Percentiles rank a stretch among this genome's conserved stretches.
Evolutionary conservation across 2,113 vertebrate species (phyloP).

Genomic region (Python bivittatus): DNA sequence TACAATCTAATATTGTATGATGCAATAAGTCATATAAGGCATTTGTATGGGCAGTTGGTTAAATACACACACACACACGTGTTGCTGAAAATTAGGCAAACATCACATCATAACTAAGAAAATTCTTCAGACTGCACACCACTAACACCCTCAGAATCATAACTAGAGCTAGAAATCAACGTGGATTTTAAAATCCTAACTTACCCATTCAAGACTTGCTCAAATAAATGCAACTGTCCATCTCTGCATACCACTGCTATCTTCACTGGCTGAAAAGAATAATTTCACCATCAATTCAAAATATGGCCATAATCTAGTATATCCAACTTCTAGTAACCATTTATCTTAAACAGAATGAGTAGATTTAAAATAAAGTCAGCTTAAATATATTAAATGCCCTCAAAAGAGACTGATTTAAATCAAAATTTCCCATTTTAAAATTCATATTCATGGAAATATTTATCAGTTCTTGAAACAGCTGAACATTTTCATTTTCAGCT

Average conservation of each 20-base stretch:
- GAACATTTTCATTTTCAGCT: neutral
- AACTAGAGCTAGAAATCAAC: neutral
- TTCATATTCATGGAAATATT: neutral
- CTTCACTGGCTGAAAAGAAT: slow-evolving; percentile 85
- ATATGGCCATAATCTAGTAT: neutral
- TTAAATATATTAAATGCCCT: neutral
- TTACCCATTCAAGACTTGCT: slow-evolving; percentile 98
- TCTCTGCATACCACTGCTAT: slow-evolving; percentile 94
- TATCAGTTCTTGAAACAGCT: neutral
- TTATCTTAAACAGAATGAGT: neutral
- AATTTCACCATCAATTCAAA: slow-evolving; percentile 27
- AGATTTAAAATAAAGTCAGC: neutral
- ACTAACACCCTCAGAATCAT: neutral
- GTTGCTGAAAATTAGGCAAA: neutral
- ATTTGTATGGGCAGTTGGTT: neutral
- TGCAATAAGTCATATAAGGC: neutral
- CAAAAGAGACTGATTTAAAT: neutral
- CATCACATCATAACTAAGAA: neutral
- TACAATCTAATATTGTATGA: neutral
- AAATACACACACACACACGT: neutral
- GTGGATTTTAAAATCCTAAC: slow-evolving; percentile 55
- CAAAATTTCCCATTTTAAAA: neutral
- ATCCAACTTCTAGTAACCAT: neutral
- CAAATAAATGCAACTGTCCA: slow-evolving; percentile 94
- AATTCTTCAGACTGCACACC: neutral